Evolutionary conservation across 2,888 invertebrate genomes (phyloP).

Genomic region (Lasioglossum marginatum): DNA sequence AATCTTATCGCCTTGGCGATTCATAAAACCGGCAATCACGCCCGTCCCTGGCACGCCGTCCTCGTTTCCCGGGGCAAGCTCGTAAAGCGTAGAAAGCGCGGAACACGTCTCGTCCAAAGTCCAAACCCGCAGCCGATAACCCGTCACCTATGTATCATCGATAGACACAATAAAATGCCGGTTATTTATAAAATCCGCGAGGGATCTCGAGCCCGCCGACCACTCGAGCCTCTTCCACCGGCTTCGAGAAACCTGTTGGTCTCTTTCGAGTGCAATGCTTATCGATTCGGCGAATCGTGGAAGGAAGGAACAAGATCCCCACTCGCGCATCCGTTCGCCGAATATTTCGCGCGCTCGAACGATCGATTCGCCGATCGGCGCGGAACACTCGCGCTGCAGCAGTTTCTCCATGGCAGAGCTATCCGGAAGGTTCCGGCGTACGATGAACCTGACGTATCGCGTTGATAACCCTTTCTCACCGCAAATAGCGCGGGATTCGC

Average conservation of each 20-base stretch:
- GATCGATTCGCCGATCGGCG: conserved; percentile 3
- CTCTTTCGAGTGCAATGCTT: background rate
- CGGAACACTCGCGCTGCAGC: conserved; percentile 30
- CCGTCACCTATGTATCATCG: conserved; percentile 68
- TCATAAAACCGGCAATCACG: conserved; percentile 51
- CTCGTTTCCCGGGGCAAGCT: conserved; percentile 40
- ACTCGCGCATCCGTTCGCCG: background rate
- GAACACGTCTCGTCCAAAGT: conserved; percentile 55
- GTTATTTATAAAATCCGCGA: conserved; percentile 69
- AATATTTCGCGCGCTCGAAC: conserved; percentile 6
- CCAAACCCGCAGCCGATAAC: conserved; percentile 63
- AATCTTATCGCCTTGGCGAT: conserved; percentile 55
- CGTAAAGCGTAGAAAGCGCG: conserved; percentile 34
- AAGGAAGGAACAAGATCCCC: background rate
- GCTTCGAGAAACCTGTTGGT: conserved; percentile 5
- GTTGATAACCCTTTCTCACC: conserved; percentile 63
- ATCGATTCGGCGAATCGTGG: background rate
- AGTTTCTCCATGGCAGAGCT: conserved; percentile 19
- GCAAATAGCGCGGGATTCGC: conserved; percentile 41
- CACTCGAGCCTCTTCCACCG: background rate
- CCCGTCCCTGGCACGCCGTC: conserved; percentile 18
- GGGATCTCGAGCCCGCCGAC: background rate
- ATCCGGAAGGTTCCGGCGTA: conserved; percentile 37
- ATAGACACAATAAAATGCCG: conserved; percentile 75
- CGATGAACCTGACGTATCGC: conserved; percentile 65